Conservation (phyloP, 2,113 vertebrate genomes). For the Alethe diademata region DNA sequence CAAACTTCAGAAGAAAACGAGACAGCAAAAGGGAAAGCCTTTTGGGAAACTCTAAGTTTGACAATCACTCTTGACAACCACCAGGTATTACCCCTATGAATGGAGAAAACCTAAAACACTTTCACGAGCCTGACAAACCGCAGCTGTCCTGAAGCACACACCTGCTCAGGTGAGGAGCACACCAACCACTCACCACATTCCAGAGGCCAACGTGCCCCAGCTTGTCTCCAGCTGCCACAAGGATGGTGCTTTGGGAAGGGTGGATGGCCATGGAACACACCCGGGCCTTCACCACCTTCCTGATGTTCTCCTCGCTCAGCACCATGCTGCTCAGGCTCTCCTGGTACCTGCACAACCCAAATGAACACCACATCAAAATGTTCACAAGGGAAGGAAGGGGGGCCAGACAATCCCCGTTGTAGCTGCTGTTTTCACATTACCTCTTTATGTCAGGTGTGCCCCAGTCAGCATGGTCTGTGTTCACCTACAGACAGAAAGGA, state of each 20-base stretch:
- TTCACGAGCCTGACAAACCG: neutral
- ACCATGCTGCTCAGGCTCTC: slow-evolving; percentile 74
- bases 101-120: fast-evolving
- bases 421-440: slow-evolving; percentile 34
- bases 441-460: slow-evolving; percentile 30
- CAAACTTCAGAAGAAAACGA: neutral
- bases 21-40: neutral
- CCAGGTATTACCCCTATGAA: neutral
- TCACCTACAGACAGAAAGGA: slow-evolving; percentile 31
- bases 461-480: neutral
- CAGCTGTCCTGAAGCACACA: neutral
- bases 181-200: slow-evolving; percentile 77
- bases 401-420: neutral
- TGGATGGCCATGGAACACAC: slow-evolving; percentile 84
- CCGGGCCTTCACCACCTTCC: slow-evolving; percentile 78
- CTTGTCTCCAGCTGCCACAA: slow-evolving; percentile 85
- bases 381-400: neutral
- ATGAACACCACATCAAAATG: neutral
- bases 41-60: neutral
- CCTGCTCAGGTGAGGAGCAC: neutral
- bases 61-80: neutral
- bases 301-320: slow-evolving; percentile 65
- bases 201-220: slow-evolving; percentile 85
- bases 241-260: slow-evolving; percentile 75
- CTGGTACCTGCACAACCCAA: slow-evolving; percentile 75